phyloP scores from a whole-genome alignment of 2,113 vertebrate genomes.

The Neofelis nebulosa region DNA sequence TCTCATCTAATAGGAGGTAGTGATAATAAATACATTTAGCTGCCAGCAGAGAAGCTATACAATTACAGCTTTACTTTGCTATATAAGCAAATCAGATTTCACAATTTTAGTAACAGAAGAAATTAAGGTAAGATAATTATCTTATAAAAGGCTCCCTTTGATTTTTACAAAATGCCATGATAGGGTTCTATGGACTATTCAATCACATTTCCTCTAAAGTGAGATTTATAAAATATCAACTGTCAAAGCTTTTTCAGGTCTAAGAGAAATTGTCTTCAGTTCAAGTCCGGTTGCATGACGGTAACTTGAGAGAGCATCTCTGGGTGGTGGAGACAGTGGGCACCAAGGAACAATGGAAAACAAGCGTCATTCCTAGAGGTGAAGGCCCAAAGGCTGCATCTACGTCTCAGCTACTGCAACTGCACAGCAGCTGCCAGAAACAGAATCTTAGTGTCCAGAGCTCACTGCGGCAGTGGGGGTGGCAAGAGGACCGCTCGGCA shows the following conservation, averaged over 20 bases:
- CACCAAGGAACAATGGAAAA: neutral
- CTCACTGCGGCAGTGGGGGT: fast-evolving
- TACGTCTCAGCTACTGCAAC: neutral
- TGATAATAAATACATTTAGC: neutral
- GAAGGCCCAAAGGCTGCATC: neutral
- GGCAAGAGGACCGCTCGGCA: too few species aligned
- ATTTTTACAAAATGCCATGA: neutral
- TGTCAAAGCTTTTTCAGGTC: neutral
- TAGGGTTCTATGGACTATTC: neutral
- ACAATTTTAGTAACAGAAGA: slow-evolving; percentile 3
- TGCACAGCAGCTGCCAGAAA: neutral
- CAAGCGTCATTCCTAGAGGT: too few species aligned
- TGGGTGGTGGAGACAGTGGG: neutral
- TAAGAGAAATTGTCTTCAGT: neutral
- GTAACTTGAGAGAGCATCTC: neutral
- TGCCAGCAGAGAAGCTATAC: neutral
- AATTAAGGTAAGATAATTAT: neutral
- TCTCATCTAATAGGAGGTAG: neutral
- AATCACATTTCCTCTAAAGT: too few species aligned
- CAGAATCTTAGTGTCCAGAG: neutral
- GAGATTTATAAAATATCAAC: neutral
- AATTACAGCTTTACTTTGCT: neutral
- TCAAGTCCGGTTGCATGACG: neutral
- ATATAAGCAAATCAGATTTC: neutral
- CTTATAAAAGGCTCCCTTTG: neutral